Conservation (phyloP, 2,888 invertebrate species). For the Tricholauxania praeusta region DNA sequence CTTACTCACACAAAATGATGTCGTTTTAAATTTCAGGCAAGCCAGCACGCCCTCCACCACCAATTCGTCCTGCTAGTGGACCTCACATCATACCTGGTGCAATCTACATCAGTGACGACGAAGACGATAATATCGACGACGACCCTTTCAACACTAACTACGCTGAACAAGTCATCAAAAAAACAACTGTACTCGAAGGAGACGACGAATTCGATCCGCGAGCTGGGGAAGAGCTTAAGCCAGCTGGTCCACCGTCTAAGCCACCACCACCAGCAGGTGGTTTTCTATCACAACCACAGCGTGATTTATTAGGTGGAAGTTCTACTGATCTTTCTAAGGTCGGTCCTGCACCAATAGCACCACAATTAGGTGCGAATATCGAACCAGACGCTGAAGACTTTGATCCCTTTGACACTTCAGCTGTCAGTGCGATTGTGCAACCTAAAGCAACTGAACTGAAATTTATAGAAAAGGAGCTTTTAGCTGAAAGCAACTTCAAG, state of each 20-base stretch:
- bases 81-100: slow-evolving; percentile 62
- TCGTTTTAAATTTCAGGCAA: slow-evolving; percentile 56
- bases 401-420: slow-evolving; percentile 90
- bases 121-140: slow-evolving; percentile 71
- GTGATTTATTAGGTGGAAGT: slow-evolving; percentile 82
- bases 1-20: neutral
- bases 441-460: slow-evolving; percentile 85
- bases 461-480: slow-evolving; percentile 81
- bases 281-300: slow-evolving; percentile 56
- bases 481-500: slow-evolving; percentile 71
- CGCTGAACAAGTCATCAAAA: slow-evolving; percentile 78
- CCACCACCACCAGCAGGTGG: slow-evolving; percentile 44
- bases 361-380: slow-evolving; percentile 70
- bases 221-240: slow-evolving; percentile 70
- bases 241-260: slow-evolving; percentile 44
- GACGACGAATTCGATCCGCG: slow-evolving; percentile 74
- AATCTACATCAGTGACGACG: slow-evolving; percentile 65
- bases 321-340: slow-evolving; percentile 80
- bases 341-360: slow-evolving; percentile 77
- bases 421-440: slow-evolving; percentile 77
- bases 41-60: slow-evolving; percentile 65
- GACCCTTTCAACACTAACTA: slow-evolving; percentile 89
- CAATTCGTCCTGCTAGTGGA: slow-evolving; percentile 61
- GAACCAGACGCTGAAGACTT: slow-evolving; percentile 70
- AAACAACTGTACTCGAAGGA: slow-evolving; percentile 64